Percentiles rank a stretch among this genome's conserved stretches.
Conservation (phyloP, 1,140 invertebrate genomes). For the Arion vulgaris region DNA sequence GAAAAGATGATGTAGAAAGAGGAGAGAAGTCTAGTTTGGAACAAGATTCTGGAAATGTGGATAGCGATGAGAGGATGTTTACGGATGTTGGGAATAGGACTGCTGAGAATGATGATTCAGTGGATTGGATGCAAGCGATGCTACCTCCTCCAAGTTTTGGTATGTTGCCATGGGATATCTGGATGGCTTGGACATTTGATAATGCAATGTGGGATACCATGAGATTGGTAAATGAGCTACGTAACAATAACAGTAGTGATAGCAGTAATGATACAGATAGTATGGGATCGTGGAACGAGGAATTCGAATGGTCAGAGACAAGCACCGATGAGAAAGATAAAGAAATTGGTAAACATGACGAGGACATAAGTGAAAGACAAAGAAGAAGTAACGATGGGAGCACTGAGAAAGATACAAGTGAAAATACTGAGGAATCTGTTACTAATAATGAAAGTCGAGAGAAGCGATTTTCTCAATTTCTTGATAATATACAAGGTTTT, state of each 20-base stretch:
- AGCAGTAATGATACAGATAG: background rate
- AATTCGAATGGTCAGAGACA: background rate
- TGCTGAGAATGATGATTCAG: background rate
- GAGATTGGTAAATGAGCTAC: background rate
- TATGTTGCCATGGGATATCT: constrained; percentile 3
- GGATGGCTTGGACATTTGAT: constrained; percentile 21
- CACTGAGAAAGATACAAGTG: background rate
- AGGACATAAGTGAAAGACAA: background rate
- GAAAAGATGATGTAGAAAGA: background rate
- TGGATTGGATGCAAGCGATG: background rate
- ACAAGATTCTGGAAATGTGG: background rate
- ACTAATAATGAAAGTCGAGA: background rate
- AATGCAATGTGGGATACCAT: constrained; percentile 16
- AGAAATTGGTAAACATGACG: background rate
- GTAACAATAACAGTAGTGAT: background rate
- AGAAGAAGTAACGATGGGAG: background rate
- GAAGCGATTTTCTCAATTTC: background rate
- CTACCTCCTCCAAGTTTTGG: background rate
- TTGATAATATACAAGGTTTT: background rate
- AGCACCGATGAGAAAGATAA: background rate
- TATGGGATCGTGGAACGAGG: background rate
- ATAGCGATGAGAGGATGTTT: background rate
- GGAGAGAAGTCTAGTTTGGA: background rate
- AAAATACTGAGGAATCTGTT: background rate
- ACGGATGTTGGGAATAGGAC: background rate